Base-by-base conservation (phyloP, 1,140 invertebrate genomes). In the Pygmarrhopalites habei region DNA sequence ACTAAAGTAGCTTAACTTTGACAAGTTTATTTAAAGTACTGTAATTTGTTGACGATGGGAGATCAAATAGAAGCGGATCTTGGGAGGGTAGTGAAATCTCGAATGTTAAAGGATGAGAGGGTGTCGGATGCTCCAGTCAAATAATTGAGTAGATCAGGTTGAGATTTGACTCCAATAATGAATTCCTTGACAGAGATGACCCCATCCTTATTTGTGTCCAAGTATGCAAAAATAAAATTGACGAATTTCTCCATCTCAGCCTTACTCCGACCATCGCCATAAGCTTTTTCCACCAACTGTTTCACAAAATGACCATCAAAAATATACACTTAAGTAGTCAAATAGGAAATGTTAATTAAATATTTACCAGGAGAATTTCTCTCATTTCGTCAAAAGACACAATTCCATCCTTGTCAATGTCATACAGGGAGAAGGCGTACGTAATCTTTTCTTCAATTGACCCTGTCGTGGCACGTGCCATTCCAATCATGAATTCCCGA, bases 121-220 rank as follows among this genome's bases (percentile, higher is more conserved):
- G 7, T 10, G 19, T 56, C 35, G 19, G 53, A 35, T 7, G 29
- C n/a, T 12, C 53, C 53, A 25, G 53, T 56, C 32, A 56, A 56
- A 26, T 19, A 56, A 3, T 30, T 10, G 15, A 56, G 23, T 7
- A 56, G 29, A 10, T 56, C 29, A 10, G 53, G 53, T 35, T 39
- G 15, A 12, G 29, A 4, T 41, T 56, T 41, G 10, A 56, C 29
- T 7, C 53, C 53, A 4, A 23, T 10, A 21, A 56, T 35, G 23
- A 56, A 56, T 23, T 56, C 53, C 5, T 56, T 3, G 3, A 56
- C 53, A 10, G 53, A 56, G 21, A 56, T 56, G 35, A 56, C 30
- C 12, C 53, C 53, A 41, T 56, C 23, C n/a, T 56, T 28, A 26
- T 56, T 32, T 32, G 26, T 23, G 25, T 56, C 53, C 15, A 56